A percentile compares a stretch with the other conserved stretches of the same genome.
phyloP scores from a whole-genome alignment of 2,797 vertebrate genomes.

The Trichosurus vulpecula region DNA sequence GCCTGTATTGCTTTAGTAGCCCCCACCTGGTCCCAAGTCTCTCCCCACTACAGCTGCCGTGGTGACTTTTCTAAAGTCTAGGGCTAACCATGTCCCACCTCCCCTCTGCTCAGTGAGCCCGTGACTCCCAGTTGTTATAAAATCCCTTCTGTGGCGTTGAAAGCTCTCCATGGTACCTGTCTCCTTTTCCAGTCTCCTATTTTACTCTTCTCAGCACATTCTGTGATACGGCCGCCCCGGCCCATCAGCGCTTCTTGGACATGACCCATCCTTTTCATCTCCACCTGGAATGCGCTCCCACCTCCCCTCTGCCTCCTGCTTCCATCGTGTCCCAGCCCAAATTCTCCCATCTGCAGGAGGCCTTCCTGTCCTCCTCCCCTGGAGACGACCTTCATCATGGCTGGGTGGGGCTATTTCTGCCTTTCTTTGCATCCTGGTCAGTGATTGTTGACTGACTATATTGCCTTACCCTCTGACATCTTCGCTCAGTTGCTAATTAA shows the following conservation, averaged over 20 bases:
- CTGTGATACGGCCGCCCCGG: not conserved
- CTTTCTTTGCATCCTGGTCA: not conserved
- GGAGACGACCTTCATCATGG: not conserved
- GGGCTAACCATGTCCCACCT: not conserved
- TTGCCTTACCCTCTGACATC: not conserved
- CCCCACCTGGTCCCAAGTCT: not conserved
- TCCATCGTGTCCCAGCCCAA: not conserved
- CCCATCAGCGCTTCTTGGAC: not conserved
- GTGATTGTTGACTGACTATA: not conserved
- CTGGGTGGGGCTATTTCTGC: not conserved
- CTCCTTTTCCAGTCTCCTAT: not conserved
- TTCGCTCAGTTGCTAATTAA: not conserved
- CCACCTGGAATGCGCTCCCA: not conserved
- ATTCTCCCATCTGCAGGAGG: not conserved
- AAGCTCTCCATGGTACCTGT: not conserved
- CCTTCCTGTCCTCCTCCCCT: not conserved
- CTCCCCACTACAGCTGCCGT: not conserved
- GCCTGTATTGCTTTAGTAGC: not conserved
- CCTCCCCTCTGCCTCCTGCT: not conserved
- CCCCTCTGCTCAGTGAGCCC: not conserved
- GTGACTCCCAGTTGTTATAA: not conserved
- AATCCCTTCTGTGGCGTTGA: not conserved
- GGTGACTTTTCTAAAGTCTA: not conserved
- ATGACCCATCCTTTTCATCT: not conserved
- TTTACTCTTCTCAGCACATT: not conserved